Evolutionary conservation across 2,797 vertebrate genomes (phyloP), one percentile per base, ranked within the genome.

Genomic region (Neostethus bicornis): DNA sequence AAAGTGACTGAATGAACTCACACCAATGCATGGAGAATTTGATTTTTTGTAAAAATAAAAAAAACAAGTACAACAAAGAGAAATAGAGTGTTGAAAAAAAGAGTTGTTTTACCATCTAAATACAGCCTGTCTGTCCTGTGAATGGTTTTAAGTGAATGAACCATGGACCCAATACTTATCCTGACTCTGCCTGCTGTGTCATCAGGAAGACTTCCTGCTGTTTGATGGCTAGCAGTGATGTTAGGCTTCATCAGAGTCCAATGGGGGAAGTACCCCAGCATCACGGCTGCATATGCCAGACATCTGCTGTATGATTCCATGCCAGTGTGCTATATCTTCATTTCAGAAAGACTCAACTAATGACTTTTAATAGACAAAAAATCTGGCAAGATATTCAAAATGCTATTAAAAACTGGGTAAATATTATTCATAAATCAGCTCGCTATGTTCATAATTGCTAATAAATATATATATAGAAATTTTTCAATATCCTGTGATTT

Each of bases 201-300:
- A 47, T 28, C 12, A 20, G 46, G 20, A 59, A 59, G 28, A 34
- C 41, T 28, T 32, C 51, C 39, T 34, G 52, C 52, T 24, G 52
- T 7, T 48, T 48, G 55, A 41, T 17, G 34, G 34, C 54, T 8
- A 31, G 14, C 8, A 20, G 20, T 59, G 39, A 48, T 16, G 25
- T 48, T 17, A 26, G 49, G 35, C 45, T 29, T 11, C n/a, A 17
- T 24, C 32, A 44, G 44, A 55, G 39, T n/a, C 41, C 24, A 11
- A 51, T 45, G 24, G 59, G 17, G 52, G 25, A 20, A 31, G 7
- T 7, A 29, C 23, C 51, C 41, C 11, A 29, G 28, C 58, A 26
- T 44, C 39, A 44, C 23, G 59, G 3, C 16, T 35, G 49, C 32
- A 46, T 38, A 38, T 31, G 29, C 34, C 59, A 52, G 49, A 46